Percentiles rank a stretch among this genome's conserved stretches.
Conservation (phyloP, 2,797 vertebrate genomes). For the Thaleichthys pacificus region DNA sequence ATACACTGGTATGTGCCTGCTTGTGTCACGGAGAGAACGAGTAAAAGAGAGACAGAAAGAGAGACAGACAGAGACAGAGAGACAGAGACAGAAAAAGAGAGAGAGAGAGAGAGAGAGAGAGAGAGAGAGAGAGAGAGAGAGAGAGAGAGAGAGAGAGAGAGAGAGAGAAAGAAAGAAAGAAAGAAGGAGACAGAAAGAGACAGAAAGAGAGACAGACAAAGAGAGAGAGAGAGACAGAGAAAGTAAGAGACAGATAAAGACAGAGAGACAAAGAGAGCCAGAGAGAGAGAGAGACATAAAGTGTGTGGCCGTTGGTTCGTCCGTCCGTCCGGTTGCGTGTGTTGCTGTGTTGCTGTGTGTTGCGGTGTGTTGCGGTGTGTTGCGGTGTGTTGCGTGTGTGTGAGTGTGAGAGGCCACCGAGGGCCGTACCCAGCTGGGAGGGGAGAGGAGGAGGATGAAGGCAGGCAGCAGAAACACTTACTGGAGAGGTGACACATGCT, state of each 20-base stretch:
- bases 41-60: background rate
- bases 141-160: background rate
- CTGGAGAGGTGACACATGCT: conserved; percentile 54
- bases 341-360: too few relatives aligned
- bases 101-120: background rate
- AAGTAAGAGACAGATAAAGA: background rate
- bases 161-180: background rate
- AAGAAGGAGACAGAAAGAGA: too few relatives aligned
- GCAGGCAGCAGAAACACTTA: conserved; percentile 51
- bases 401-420: background rate
- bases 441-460: conserved; percentile 46
- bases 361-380: too few relatives aligned
- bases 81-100: background rate
- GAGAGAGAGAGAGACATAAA: background rate
- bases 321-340: too few relatives aligned
- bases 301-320: too few relatives aligned
- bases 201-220: background rate
- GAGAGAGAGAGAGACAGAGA: background rate
- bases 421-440: background rate
- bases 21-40: background rate
- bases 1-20: conserved; percentile 21
- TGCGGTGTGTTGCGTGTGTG: background rate
- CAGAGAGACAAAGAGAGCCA: background rate
- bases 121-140: background rate
- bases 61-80: background rate